phyloP scores from a whole-genome alignment of 2,888 invertebrate genomes.

The Eristalis intricaria region DNA sequence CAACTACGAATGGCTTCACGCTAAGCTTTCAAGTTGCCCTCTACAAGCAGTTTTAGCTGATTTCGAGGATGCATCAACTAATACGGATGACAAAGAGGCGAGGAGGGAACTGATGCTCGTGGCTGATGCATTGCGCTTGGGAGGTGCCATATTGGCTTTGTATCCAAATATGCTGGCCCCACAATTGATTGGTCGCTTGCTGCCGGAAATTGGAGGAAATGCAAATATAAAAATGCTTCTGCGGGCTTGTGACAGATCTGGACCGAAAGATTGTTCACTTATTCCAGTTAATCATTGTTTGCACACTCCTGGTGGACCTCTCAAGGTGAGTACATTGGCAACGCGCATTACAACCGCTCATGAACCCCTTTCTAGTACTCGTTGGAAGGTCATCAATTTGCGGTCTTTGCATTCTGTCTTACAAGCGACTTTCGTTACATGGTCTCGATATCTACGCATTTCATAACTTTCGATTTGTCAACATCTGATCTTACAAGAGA shows the following conservation, averaged over 20 bases:
- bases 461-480: slow-evolving; percentile 98
- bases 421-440: slow-evolving; percentile 96
- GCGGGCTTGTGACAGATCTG: slow-evolving; percentile 94
- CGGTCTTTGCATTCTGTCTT: slow-evolving; percentile 94
- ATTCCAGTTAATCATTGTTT: slow-evolving; percentile 97
- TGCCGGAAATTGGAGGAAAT: slow-evolving; percentile 94
- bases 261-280: slow-evolving; percentile 93
- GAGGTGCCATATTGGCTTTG: slow-evolving; percentile 94
- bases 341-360: neutral
- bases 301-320: slow-evolving; percentile 99
- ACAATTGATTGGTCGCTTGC: slow-evolving; percentile 93
- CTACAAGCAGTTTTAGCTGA: slow-evolving; percentile 96
- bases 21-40: slow-evolving; percentile 97
- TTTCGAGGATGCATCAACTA: slow-evolving; percentile 94
- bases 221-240: slow-evolving; percentile 92
- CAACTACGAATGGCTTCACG: slow-evolving; percentile 98
- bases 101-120: slow-evolving; percentile 91
- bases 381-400: slow-evolving; percentile 98
- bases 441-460: slow-evolving; percentile 97
- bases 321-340: slow-evolving; percentile 86
- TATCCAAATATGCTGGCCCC: slow-evolving; percentile 98
- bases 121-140: slow-evolving; percentile 95
- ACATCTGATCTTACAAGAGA: slow-evolving; percentile 97
- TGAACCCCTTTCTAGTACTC: slow-evolving; percentile 87
- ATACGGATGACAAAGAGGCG: slow-evolving; percentile 91